phyloP scores from a whole-genome alignment of 2,113 vertebrate genomes.

The Microcebus jonahi region DNA sequence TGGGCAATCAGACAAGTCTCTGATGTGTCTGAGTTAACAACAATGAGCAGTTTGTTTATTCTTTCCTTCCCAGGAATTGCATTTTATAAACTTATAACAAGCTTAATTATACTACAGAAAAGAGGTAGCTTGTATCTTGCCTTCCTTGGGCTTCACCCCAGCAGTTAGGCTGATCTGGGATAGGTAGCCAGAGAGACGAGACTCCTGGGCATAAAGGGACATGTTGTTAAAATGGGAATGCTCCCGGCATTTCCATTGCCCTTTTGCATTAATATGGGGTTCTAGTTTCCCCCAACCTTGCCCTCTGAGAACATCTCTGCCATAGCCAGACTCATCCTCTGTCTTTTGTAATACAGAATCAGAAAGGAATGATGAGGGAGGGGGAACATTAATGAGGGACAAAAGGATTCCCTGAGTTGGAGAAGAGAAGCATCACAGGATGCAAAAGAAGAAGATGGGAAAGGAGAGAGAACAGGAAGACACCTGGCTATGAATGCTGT shows the following conservation, averaged over 20 bases:
- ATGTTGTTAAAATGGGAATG: not conserved
- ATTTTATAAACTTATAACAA: not conserved
- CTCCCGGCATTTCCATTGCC: not conserved
- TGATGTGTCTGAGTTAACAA: not conserved
- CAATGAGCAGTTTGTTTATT: not conserved
- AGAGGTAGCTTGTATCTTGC: not conserved
- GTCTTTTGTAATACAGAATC: not conserved
- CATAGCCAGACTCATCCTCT: not conserved
- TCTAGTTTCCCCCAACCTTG: not conserved
- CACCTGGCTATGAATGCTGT: too few relatives aligned
- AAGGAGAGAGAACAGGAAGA: not conserved
- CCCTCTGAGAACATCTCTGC: not conserved
- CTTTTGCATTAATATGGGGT: not conserved
- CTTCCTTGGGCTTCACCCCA: not conserved
- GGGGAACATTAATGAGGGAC: not conserved
- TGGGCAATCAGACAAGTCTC: not conserved
- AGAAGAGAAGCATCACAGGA: not conserved
- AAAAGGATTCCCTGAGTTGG: not conserved
- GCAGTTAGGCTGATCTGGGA: not conserved
- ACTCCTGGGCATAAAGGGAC: not conserved
- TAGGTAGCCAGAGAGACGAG: not conserved
- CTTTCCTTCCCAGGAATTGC: not conserved
- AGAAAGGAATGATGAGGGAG: not conserved
- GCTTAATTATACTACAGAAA: not conserved
- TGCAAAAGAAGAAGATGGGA: not conserved